phyloP scores from a whole-genome alignment of 2,113 vertebrate species.

The Chauna torquata region DNA sequence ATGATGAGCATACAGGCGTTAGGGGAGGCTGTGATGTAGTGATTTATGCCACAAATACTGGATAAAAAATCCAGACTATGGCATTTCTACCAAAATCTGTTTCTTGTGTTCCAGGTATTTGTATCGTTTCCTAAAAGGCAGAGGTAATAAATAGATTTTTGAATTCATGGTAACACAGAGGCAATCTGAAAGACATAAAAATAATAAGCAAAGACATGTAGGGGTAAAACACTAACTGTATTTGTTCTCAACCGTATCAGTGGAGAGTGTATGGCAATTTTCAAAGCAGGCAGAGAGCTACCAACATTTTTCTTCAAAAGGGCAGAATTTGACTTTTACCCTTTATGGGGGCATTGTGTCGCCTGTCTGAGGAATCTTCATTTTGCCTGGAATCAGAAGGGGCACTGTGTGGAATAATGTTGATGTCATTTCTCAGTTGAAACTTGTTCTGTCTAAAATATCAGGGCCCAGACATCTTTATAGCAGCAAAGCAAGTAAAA shows the following conservation, averaged over 20 bases:
- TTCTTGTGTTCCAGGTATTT: background rate
- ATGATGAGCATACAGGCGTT: background rate
- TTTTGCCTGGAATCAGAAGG: constrained; percentile 8
- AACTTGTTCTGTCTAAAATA: constrained; percentile 22
- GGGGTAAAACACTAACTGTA: background rate
- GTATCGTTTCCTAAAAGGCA: background rate
- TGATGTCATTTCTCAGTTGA: constrained; percentile 23
- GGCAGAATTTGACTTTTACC: constrained; percentile 60
- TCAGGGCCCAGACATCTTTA: background rate
- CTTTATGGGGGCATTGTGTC: constrained; percentile 21
- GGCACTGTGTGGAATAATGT: background rate
- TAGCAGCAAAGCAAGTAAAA: background rate
- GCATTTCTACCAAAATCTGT: background rate
- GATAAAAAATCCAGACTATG: background rate
- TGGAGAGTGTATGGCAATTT: background rate
- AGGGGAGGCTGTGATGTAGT: background rate
- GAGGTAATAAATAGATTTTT: background rate
- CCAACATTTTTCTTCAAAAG: constrained; percentile 47
- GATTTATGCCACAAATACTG: background rate
- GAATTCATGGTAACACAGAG: background rate
- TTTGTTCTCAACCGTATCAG: background rate
- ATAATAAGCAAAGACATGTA: background rate
- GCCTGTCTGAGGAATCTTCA: constrained; percentile 2
- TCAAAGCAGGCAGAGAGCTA: constrained; percentile 11
- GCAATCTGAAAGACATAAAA: background rate